A percentile compares a stretch with the other conserved stretches of the same genome.
phyloP scores from a whole-genome alignment of 2,888 invertebrate genomes.

The Carterocephalus palaemon region DNA sequence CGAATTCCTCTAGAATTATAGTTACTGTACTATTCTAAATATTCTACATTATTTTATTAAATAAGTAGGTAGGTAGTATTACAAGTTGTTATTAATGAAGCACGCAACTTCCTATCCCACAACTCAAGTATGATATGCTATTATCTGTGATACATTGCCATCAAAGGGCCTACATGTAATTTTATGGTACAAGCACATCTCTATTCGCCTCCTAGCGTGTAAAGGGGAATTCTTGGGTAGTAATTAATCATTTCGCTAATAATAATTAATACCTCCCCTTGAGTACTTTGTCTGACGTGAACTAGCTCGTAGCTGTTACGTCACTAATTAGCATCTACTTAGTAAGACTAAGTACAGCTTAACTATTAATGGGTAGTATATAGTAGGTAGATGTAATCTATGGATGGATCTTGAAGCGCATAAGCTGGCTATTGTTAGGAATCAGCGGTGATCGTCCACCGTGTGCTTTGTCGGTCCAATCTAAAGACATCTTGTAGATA shows the following conservation, averaged over 20 bases:
- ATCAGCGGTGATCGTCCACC: no score
- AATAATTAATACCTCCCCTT: constrained; percentile 37
- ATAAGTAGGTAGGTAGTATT: no score
- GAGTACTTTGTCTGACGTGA: constrained; percentile 21
- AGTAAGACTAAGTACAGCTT: constrained; percentile 12
- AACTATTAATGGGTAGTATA: not conserved
- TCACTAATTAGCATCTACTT: constrained; percentile 14
- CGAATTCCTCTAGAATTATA: no score
- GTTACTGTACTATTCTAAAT: no score
- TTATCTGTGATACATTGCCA: constrained; percentile 1
- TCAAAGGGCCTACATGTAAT: constrained; percentile 4
- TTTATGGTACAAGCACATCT: constrained; percentile 14
- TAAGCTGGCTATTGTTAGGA: no score
- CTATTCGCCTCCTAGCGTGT: constrained; percentile 16
- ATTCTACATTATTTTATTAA: no score
- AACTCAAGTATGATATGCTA: no score
- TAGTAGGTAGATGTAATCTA: not conserved
- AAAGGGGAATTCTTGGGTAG: constrained; percentile 42
- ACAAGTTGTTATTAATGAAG: no score
- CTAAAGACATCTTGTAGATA: no score
- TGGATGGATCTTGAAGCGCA: no score
- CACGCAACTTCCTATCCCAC: no score
- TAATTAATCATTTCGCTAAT: constrained; percentile 61
- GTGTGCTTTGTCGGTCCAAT: no score
- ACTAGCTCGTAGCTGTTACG: constrained; percentile 17